Conservation (phyloP, 2,888 invertebrate genomes). For the Mythimna lalbum region DNA sequence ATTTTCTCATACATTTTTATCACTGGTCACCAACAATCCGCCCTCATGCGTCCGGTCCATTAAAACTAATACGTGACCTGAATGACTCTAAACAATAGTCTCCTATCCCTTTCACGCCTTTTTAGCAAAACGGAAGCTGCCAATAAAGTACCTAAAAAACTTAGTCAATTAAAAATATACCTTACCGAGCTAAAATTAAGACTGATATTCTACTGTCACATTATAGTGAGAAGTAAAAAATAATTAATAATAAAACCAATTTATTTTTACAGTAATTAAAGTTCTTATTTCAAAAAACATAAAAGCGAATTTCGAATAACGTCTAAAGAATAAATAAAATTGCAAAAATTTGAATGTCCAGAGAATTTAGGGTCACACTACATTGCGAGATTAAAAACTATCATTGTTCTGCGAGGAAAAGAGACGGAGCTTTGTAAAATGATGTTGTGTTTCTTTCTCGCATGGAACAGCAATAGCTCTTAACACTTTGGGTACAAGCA, state of each 20-base stretch:
- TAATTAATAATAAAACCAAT: constrained; percentile 22
- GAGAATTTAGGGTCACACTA: constrained; percentile 40
- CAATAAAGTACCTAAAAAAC: constrained; percentile 48
- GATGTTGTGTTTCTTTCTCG: constrained; percentile 39
- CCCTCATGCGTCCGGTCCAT: constrained; percentile 82
- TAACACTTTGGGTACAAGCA: constrained; percentile 58
- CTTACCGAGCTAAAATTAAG: rapidly evolving
- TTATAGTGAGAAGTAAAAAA: constrained; percentile 4
- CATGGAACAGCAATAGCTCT: constrained; percentile 41
- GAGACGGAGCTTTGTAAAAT: constrained; percentile 32
- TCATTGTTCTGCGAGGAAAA: constrained; percentile 38
- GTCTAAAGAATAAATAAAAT: constrained; percentile 11
- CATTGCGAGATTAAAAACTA: constrained; percentile 48
- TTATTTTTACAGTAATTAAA: background rate
- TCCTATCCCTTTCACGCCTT: constrained; percentile 73
- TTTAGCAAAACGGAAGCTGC: constrained; percentile 74
- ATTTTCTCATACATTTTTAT: constrained; percentile 72
- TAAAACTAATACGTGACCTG: constrained; percentile 78
- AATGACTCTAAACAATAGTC: constrained; percentile 75
- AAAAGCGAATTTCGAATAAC: constrained; percentile 17
- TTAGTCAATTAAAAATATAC: constrained; percentile 29
- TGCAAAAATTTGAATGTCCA: constrained; percentile 32
- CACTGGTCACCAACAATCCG: constrained; percentile 79
- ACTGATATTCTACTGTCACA: constrained; percentile 7
- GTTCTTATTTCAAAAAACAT: constrained; percentile 5